Evolutionary conservation across 1,140 invertebrate species (phyloP).

Genomic region (Aphaenogaster rudis): DNA sequence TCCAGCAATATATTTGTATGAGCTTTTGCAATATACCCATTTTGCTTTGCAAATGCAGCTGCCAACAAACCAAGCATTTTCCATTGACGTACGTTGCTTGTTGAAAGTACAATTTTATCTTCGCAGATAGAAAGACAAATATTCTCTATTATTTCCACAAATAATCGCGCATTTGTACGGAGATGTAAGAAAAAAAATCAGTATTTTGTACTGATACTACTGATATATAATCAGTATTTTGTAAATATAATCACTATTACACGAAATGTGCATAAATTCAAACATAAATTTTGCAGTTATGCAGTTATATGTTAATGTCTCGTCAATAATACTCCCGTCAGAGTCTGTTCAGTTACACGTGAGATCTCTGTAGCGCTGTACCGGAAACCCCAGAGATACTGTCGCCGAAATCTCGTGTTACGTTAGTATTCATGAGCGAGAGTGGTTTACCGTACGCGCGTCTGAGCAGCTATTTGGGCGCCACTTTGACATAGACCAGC

Average conservation of each 20-base stretch:
- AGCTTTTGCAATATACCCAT: slow-evolving; percentile 47
- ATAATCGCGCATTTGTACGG: not conserved
- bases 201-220: not conserved
- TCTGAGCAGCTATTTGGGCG: slow-evolving; percentile 39
- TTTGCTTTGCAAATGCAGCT: slow-evolving; percentile 49
- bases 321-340: slow-evolving; percentile 45
- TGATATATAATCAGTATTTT: too few relatives aligned
- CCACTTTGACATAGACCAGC: slow-evolving; percentile 28
- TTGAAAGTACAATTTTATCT: not conserved
- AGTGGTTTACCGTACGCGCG: slow-evolving; percentile 36
- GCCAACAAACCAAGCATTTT: slow-evolving; percentile 40
- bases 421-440: slow-evolving; percentile 62
- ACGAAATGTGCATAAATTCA: not conserved
- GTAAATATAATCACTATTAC: not conserved
- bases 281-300: not conserved
- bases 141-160: not conserved
- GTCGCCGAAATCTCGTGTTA: slow-evolving; percentile 56
- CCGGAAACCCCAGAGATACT: slow-evolving; percentile 49
- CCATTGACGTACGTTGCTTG: slow-evolving; percentile 2
- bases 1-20: slow-evolving; percentile 37
- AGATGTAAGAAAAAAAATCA: not conserved
- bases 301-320: slow-evolving; percentile 17
- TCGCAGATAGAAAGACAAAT: not conserved
- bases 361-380: slow-evolving; percentile 14
- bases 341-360: slow-evolving; percentile 14